Base-by-base conservation (phyloP, 53 echinoderm and acorn worm species). In the Actinopyga echinites region DNA sequence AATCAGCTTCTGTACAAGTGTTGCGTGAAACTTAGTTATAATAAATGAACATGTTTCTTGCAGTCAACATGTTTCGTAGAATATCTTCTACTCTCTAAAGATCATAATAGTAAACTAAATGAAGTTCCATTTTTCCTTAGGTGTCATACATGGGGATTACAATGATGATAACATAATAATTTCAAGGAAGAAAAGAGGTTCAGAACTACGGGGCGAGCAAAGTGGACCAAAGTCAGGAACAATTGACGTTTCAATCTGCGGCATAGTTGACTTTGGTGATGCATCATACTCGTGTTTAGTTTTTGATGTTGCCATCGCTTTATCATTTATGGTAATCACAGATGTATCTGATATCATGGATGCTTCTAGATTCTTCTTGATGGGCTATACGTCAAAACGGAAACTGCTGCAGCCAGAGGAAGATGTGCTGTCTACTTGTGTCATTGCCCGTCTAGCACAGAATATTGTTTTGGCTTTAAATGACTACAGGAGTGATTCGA, bases 81-180 rank as follows among this genome's bases (percentile, higher is more conserved):
- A n/a, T n/a, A n/a, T n/a, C 60, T 2, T 8, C 20, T 20, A 26
- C 33, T 64, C 11, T 31, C 64, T 33, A 8, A 24, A 24, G 0
- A 64, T 64, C 3, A 64, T 55, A 1, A 35, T 2, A 28, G 5
- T 23, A 57, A 19, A 7, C 56, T 64, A 30, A 12, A 11, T n/a
- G 23, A 29, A 43, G 20, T 67, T 55, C 10, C 45, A 75, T 56
- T n/a, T 28, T 55, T 57, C 28, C 35, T 1, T 88, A 91, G 91
- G 91, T 85, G 68, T 91, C 53, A 88, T 91, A 42, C 91, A 91
- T 60, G 74, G 74, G 12, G 91, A 91, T 68, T 91, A 68, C 75
- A 91, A 86, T 28, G 85, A 91, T 34, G 73, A 80, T 34, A 91
- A 91, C 52, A 56, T 91, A 28, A 55, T 88, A 35, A 88, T 88